phyloP scores from a whole-genome alignment of 2,113 vertebrate species.

The Aldabrachelys gigantea region DNA sequence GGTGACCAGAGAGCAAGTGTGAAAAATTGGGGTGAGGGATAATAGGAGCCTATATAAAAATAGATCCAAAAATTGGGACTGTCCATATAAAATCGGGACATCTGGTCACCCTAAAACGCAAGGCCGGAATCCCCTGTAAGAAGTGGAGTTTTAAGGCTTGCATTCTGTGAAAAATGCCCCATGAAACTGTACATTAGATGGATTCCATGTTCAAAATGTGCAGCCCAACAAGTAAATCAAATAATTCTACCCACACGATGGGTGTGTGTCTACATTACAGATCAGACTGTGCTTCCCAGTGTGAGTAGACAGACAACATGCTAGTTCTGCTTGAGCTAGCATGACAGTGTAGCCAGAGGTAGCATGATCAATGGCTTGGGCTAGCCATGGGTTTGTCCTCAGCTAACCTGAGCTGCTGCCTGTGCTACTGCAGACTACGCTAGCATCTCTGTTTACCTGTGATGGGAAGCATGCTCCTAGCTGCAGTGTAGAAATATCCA shows the following conservation, averaged over 20 bases:
- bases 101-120: not conserved
- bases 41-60: too few relatives aligned
- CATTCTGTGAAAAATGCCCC: constrained; percentile 43
- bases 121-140: not conserved
- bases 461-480: not conserved
- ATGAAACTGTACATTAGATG: constrained; percentile 48
- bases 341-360: too few relatives aligned
- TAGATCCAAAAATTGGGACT: too few relatives aligned
- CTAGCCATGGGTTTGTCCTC: not conserved
- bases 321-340: not conserved
- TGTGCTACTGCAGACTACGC: not conserved
- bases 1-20: too few relatives aligned
- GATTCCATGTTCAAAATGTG: not conserved
- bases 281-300: not conserved
- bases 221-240: constrained; percentile 35
- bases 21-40: too few relatives aligned
- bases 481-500: not conserved
- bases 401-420: not conserved
- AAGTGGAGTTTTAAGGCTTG: constrained; percentile 39
- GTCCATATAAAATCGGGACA: too few relatives aligned
- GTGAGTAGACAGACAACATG: not conserved
- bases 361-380: not conserved
- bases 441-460: not conserved
- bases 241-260: not conserved
- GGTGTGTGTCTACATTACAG: not conserved